A percentile compares a stretch with the other conserved stretches of the same genome.
These are phyloP conservation scores for Hucho hucho DNA, from an alignment of 2,113 vertebrate species.

Conservation along the genomic window DNA sequence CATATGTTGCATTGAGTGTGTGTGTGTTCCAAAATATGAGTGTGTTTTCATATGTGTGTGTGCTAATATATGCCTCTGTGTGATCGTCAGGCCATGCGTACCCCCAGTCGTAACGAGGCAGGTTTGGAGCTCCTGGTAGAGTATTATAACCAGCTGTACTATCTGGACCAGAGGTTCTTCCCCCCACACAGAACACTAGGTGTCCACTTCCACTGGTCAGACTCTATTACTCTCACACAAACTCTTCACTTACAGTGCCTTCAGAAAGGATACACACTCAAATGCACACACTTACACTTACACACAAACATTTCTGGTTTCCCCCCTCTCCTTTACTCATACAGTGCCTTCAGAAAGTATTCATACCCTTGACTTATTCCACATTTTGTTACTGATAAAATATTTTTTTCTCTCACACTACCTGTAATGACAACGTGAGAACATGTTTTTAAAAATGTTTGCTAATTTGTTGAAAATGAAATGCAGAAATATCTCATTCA, in stretches of 20 bases:
- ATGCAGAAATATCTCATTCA: too few species aligned
- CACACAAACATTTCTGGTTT: too few species aligned
- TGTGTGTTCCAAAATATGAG: neutral
- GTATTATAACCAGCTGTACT: constrained; percentile 91
- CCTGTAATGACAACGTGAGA: too few species aligned
- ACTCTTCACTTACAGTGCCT: neutral
- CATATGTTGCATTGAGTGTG: neutral
- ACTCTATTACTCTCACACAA: neutral
- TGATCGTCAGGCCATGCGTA: constrained; percentile 78
- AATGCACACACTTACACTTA: too few species aligned
- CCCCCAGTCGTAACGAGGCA: constrained; percentile 81
- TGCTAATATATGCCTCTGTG: neutral
- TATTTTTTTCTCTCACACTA: too few species aligned
- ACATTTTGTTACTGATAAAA: too few species aligned
- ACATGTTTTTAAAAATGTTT: too few species aligned
- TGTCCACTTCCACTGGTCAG: constrained; percentile 87
- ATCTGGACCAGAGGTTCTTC: constrained; percentile 87
- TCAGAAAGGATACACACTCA: neutral
- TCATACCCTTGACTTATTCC: too few species aligned
- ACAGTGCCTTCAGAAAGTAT: too few species aligned
- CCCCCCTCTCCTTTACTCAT: too few species aligned
- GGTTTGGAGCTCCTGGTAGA: constrained; percentile 85
- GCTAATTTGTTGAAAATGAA: too few species aligned
- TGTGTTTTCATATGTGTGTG: neutral
- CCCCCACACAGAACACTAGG: constrained; percentile 74